Percentiles rank a stretch among this genome's conserved stretches.
Evolutionary conservation across 1,140 invertebrate genomes (phyloP).

Genomic region (Cyrtorhinus lividipennis): DNA sequence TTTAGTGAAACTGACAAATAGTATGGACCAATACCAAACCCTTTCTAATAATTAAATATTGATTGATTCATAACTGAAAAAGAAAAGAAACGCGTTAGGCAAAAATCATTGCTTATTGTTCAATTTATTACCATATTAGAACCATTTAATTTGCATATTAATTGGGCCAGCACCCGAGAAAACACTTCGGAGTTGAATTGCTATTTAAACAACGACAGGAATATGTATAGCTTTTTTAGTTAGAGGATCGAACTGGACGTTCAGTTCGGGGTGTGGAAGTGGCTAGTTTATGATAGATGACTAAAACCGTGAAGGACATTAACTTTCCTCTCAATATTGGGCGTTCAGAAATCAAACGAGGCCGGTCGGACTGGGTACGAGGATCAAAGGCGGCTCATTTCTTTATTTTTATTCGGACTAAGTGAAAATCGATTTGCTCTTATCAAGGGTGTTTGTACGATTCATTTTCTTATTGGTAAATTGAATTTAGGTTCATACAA

Average conservation of each 20-base stretch:
- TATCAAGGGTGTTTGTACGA: neutral
- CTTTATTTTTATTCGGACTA: neutral
- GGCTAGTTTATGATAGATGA: neutral
- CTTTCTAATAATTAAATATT: neutral
- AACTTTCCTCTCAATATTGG: neutral
- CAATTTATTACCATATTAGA: neutral
- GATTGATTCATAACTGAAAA: neutral
- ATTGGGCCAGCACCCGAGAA: neutral
- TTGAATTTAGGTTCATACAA: neutral
- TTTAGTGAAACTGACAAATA: neutral
- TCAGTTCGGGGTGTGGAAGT: neutral
- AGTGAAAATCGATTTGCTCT: neutral
- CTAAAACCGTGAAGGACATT: neutral
- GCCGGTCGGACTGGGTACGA: too few species aligned
- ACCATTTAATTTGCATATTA: neutral
- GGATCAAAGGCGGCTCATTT: neutral
- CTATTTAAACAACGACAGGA: neutral
- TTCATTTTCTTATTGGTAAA: neutral
- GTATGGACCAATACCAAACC: neutral
- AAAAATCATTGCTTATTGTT: neutral
- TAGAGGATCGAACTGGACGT: neutral
- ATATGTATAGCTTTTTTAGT: neutral
- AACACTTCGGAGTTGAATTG: neutral
- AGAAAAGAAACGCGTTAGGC: neutral
- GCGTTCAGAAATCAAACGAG: neutral